phyloP scores from a whole-genome alignment of 2,113 vertebrate species.

The Hirundichthys speculiger region DNA sequence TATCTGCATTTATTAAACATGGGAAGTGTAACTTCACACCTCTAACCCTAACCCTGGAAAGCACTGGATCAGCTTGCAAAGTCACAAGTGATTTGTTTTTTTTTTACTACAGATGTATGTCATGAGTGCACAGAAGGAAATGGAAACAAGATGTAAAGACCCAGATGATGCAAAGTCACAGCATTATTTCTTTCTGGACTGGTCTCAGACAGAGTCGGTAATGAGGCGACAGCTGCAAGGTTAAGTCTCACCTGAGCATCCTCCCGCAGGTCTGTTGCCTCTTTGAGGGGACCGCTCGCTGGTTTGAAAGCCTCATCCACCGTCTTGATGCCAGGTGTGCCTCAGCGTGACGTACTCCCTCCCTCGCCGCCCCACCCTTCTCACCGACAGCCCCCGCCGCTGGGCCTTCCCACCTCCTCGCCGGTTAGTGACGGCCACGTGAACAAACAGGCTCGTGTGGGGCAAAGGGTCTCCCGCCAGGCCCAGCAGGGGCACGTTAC shows the following conservation, averaged over 20 bases:
- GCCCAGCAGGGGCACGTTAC: slow-evolving; percentile 91
- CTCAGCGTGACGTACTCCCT: slow-evolving; percentile 92
- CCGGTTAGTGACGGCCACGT: slow-evolving; percentile 93
- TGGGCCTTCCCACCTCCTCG: slow-evolving; percentile 94
- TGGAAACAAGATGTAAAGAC: too few species aligned
- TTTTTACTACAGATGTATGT: too few species aligned
- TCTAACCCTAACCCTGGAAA: too few species aligned
- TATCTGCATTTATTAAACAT: too few species aligned
- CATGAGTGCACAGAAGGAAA: too few species aligned
- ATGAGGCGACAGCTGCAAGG: too few species aligned
- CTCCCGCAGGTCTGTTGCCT: slow-evolving; percentile 93
- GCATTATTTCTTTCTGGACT: too few species aligned
- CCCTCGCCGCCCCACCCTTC: slow-evolving; percentile 89
- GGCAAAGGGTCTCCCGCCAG: slow-evolving; percentile 90
- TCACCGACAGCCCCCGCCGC: slow-evolving; percentile 89
- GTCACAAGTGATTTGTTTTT: too few species aligned
- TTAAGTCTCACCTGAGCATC: slow-evolving; percentile 88
- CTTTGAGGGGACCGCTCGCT: slow-evolving; percentile 86
- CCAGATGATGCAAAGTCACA: too few species aligned
- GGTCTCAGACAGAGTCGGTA: too few species aligned
- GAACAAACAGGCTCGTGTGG: slow-evolving; percentile 92
- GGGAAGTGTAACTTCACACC: too few species aligned
- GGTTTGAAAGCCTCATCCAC: slow-evolving; percentile 92
- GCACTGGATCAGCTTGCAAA: too few species aligned
- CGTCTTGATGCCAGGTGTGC: slow-evolving; percentile 87